These are phyloP conservation scores for Furcifer pardalis DNA, from an alignment of 2,797 vertebrate species.

Conservation along the genomic window DNA sequence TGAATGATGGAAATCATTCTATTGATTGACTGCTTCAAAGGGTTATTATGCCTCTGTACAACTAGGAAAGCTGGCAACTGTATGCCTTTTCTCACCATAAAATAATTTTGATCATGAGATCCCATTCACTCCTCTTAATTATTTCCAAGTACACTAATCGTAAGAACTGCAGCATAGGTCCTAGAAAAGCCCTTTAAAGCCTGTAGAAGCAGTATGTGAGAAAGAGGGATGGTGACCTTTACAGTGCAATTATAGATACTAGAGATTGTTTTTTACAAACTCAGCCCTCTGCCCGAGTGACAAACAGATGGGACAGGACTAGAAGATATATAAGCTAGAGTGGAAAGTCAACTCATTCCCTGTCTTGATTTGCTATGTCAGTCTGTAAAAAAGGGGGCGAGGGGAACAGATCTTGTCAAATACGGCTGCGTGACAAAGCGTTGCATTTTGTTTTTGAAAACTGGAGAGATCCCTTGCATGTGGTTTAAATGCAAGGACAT, in stretches of 20 bases:
- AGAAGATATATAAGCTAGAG: neutral
- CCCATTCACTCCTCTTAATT: conserved; percentile 43
- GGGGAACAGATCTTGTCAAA: neutral
- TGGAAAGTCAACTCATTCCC: neutral
- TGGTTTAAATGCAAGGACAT: neutral
- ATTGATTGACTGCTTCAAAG: conserved; percentile 8
- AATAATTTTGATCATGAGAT: conserved; percentile 25
- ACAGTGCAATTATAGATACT: too few relatives aligned
- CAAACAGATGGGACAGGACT: too few relatives aligned
- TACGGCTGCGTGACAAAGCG: conserved; percentile 14
- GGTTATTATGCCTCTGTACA: conserved; percentile 20
- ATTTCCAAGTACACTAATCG: conserved; percentile 43
- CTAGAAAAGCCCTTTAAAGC: neutral
- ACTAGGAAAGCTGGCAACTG: conserved; percentile 27
- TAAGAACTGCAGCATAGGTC: conserved; percentile 9
- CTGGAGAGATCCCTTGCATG: too few relatives aligned
- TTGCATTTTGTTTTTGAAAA: neutral
- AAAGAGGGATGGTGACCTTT: conserved; percentile 17
- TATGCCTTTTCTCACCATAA: conserved; percentile 9
- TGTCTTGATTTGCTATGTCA: neutral
- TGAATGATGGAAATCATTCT: neutral
- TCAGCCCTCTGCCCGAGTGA: too few relatives aligned
- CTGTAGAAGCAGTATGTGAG: neutral
- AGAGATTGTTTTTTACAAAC: too few relatives aligned
- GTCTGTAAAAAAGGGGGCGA: conserved; percentile 3